A percentile compares a stretch with the other conserved stretches of the same genome.
These are phyloP conservation scores for Argopecten irradians DNA, from an alignment of 1,140 invertebrate genomes.

Conservation along the genomic window DNA sequence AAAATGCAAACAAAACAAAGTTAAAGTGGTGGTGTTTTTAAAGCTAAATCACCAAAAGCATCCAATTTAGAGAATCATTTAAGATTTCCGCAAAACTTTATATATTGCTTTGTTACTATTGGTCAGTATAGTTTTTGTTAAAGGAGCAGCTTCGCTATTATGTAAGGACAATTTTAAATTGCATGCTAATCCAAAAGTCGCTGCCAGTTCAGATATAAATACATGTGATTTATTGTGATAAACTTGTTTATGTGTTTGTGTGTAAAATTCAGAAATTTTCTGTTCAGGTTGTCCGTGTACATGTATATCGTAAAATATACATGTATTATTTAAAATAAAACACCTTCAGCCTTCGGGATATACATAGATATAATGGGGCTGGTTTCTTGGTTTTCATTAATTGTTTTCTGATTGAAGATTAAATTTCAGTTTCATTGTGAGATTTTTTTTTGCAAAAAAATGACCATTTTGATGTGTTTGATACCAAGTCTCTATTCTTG, in stretches of 20 bases:
- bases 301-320: not conserved
- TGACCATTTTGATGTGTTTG: not conserved
- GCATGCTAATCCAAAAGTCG: not conserved
- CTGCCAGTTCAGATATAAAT: not conserved
- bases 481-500: not conserved
- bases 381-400: not conserved
- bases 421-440: not conserved
- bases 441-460: not conserved
- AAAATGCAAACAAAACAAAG: not conserved
- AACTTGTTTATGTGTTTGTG: not conserved
- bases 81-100: not conserved
- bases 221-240: not conserved
- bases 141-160: not conserved
- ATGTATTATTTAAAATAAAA: not conserved
- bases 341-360: not conserved
- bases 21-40: too few species aligned
- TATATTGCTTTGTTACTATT: not conserved
- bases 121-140: not conserved
- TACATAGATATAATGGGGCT: not conserved
- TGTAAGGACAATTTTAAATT: not conserved
- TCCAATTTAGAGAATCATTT: not conserved
- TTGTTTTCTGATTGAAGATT: not conserved
- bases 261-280: conserved; percentile 18
- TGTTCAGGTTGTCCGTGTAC: not conserved
- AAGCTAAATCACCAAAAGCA: not conserved